Conservation (phyloP, 2,888 invertebrate species). For the Mantis religiosa region DNA sequence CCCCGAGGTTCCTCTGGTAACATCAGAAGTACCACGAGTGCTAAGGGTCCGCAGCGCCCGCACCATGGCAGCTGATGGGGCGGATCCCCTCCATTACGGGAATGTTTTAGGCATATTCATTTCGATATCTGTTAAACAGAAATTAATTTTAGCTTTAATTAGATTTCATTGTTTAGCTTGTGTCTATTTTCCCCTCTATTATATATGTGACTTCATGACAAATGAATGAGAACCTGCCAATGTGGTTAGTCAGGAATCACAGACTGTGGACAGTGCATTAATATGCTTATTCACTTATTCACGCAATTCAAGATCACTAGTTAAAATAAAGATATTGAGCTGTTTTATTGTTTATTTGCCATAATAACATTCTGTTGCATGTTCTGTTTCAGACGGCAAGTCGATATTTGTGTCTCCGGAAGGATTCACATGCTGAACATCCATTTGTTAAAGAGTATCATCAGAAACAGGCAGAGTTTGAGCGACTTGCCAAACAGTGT, state of each 20-base stretch:
- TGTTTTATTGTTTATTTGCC: background rate
- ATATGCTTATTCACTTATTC: background rate
- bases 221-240: background rate
- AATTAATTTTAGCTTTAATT: no score
- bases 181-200: no score
- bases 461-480: constrained; percentile 83
- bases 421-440: constrained; percentile 84
- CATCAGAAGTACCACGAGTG: no score
- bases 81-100: no score
- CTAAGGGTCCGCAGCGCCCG: no score
- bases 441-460: constrained; percentile 82
- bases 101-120: no score
- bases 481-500: constrained; percentile 74
- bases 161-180: no score
- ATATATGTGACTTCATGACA: no score
- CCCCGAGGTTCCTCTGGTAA: no score
- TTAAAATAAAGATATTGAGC: background rate
- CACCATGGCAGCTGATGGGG: no score
- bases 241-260: no score
- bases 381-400: constrained; percentile 61
- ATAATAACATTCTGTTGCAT: constrained; percentile 3
- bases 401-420: constrained; percentile 85
- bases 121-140: no score
- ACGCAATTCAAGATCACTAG: background rate
- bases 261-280: background rate